Base-by-base conservation (phyloP, 2,113 vertebrate species). In the Catagonus wagneri region DNA sequence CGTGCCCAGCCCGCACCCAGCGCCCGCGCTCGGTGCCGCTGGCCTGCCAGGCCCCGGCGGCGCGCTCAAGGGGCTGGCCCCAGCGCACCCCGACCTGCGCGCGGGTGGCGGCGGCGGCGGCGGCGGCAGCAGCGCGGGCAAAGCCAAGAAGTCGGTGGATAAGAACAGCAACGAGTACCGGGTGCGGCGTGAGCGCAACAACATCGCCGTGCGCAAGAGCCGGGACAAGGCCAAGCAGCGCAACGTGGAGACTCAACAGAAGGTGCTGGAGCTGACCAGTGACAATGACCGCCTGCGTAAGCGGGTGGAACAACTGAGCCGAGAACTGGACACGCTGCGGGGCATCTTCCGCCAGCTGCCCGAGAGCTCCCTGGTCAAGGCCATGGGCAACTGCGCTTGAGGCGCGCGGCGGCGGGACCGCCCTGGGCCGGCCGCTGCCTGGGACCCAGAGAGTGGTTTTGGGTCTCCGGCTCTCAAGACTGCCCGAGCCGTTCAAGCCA, bases 161-260 rank as follows among this genome's bases (percentile, higher is more conserved):
- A 99, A 99, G 98, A 99, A 93, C 99, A 99, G 99, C 98, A 98
- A 98, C 91, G 99, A 99, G 98, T 99, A 99, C 98, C 99, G 99
- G 75, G 98, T 99, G 98, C 93, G 99, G 97, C 98, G 99, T 66
- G 99, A 99, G 98, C 99, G 99, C 98, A 99, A 99, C 98, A 99
- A 99, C 98, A 99, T 99, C 97, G 99, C 99, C 2, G 99, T 99
- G 98, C 99, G 99, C 94, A 99, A 99, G 98, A 99, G 99, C 98
- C 98, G 99, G 39, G 99, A 99, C 98, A 99, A 99, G 98, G 99
- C 99, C 69, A 99, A 99, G 98, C 99, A 99, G 98, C 99, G 99
- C 98, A 99, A 99, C 98, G 99, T 99, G 97, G 99, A 99, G 98
- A 99, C 99, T 75, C 99, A 99, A 98, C 99, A 99, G 88, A 99